Evolutionary conservation across 2,113 vertebrate species (phyloP).

Genomic region (Halcyon malimbica): DNA sequence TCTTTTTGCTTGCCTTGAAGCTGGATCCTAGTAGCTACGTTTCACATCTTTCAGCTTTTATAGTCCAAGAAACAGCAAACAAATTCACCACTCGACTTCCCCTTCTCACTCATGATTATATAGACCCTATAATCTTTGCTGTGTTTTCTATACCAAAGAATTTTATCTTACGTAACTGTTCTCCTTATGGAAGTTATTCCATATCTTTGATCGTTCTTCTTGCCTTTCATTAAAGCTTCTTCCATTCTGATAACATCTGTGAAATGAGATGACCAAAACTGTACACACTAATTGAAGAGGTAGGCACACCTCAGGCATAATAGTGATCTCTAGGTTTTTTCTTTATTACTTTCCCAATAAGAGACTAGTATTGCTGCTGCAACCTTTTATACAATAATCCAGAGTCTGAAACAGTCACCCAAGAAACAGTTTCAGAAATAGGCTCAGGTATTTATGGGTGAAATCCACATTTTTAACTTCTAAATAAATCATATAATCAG

Average conservation of each 20-base stretch:
- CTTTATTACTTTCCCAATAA: neutral
- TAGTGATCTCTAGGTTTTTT: neutral
- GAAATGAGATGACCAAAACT: neutral
- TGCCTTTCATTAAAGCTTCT: neutral
- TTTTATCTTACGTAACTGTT: neutral
- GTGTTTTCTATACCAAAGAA: neutral
- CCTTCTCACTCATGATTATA: neutral
- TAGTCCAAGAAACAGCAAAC: neutral
- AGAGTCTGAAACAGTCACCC: neutral
- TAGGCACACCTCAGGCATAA: neutral
- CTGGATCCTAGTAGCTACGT: neutral
- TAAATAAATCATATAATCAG: neutral
- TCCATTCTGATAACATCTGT: neutral
- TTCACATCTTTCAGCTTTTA: neutral
- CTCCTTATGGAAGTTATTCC: neutral
- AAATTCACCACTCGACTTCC: neutral
- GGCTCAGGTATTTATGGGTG: neutral
- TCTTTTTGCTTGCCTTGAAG: neutral
- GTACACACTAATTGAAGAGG: neutral
- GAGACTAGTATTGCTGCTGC: neutral
- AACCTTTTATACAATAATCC: neutral
- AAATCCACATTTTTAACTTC: neutral
- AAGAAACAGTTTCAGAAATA: neutral
- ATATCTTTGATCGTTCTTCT: neutral
- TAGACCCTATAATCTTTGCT: neutral